Evolutionary conservation across 2,113 vertebrate genomes (phyloP).

Genomic region (Gasterosteus aculeatus): DNA sequence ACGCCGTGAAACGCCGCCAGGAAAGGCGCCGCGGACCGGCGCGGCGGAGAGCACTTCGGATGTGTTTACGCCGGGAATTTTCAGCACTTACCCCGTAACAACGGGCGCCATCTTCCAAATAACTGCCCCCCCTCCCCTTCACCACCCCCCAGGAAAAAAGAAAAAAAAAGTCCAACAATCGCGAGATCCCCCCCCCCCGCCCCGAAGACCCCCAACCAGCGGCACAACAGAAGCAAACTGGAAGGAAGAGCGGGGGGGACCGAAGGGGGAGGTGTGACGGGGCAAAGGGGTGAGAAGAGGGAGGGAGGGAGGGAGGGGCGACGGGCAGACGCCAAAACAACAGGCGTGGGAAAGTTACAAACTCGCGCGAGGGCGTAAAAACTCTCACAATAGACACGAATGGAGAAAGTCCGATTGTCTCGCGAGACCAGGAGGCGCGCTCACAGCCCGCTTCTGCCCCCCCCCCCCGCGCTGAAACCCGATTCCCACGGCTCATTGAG

Average conservation of each 20-base stretch:
- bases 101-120: slow-evolving; percentile 98
- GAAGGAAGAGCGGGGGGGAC: slow-evolving; percentile 22
- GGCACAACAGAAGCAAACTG: slow-evolving; percentile 55
- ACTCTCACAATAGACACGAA: slow-evolving; percentile 67
- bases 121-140: slow-evolving; percentile 79
- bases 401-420: neutral
- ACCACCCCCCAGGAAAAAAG: neutral
- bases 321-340: slow-evolving; percentile 70
- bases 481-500: slow-evolving; percentile 75
- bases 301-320: slow-evolving; percentile 26
- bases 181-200: slow-evolving; percentile 77
- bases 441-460: slow-evolving; percentile 9
- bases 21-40: neutral
- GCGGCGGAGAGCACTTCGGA: neutral
- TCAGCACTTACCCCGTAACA: slow-evolving; percentile 94
- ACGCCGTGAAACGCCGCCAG: neutral
- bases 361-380: slow-evolving; percentile 72
- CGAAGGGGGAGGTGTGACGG: slow-evolving; percentile 40
- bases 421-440: slow-evolving; percentile 69
- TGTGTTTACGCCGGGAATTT: slow-evolving; percentile 63
- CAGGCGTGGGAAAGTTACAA: slow-evolving; percentile 83
- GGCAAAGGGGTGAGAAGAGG: slow-evolving; percentile 40
- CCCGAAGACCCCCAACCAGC: slow-evolving; percentile 35
- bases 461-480: slow-evolving; percentile 42
- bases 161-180: slow-evolving; percentile 81